phyloP scores from a whole-genome alignment of 2,888 invertebrate species.

The Patella ulyssiponensis region DNA sequence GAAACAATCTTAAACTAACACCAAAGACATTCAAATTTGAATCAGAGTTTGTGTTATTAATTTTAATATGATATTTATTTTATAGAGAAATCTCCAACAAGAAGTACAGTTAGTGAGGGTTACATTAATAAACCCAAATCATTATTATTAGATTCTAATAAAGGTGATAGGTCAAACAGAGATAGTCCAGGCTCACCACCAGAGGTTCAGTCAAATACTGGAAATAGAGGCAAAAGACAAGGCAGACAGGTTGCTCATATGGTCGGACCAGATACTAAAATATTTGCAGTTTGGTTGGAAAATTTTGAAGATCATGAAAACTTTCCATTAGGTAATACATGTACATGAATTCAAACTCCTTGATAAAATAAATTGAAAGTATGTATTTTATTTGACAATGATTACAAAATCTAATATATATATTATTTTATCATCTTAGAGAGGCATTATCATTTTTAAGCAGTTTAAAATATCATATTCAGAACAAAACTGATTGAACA shows the following conservation, averaged over 20 bases:
- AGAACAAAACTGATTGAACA: too few species aligned
- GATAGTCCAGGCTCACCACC: constrained; percentile 59
- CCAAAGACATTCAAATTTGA: not conserved
- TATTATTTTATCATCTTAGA: too few species aligned
- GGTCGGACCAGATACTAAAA: constrained; percentile 69
- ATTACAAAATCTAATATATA: too few species aligned
- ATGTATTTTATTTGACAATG: too few species aligned
- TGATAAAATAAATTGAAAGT: too few species aligned
- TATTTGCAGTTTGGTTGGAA: constrained; percentile 93
- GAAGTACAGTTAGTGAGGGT: constrained; percentile 13
- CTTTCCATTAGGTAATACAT: constrained; percentile 84
- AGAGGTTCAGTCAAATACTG: constrained; percentile 42
- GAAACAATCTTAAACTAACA: not conserved
- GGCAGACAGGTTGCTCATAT: constrained; percentile 56
- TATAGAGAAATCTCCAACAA: constrained; percentile 51
- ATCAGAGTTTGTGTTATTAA: not conserved
- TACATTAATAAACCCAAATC: constrained; percentile 58
- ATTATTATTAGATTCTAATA: constrained; percentile 66
- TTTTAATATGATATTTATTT: not conserved
- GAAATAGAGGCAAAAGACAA: constrained; percentile 29
- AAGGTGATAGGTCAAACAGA: constrained; percentile 40
- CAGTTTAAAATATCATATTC: too few species aligned
- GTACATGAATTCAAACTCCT: too few species aligned
- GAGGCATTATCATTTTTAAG: too few species aligned
- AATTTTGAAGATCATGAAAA: constrained; percentile 92